phyloP scores from a whole-genome alignment of 2,797 vertebrate species.

The Gambusia yucatana region DNA sequence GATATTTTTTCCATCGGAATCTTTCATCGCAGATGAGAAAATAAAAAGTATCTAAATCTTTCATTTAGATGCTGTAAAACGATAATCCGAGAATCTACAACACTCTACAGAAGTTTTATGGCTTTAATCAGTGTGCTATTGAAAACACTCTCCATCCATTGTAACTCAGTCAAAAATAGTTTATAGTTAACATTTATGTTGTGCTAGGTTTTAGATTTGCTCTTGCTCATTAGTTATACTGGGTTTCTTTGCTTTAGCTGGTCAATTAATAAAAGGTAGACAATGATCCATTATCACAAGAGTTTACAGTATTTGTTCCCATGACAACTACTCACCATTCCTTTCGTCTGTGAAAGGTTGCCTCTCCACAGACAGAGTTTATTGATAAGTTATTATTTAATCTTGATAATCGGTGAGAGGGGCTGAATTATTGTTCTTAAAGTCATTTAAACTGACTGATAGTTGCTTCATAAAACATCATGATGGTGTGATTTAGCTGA shows the following conservation, averaged over 20 bases:
- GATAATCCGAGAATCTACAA: neutral
- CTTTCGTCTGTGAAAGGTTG: neutral
- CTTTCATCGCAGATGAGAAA: neutral
- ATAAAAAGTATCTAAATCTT: neutral
- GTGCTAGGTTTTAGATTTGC: neutral
- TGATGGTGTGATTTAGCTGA: conserved; percentile 22
- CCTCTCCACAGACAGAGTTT: neutral
- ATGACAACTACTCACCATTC: neutral
- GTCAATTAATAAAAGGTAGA: neutral
- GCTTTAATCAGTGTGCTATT: neutral
- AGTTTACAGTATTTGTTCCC: neutral
- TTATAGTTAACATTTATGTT: neutral
- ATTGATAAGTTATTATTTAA: neutral
- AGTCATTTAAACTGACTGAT: neutral
- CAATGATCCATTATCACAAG: neutral
- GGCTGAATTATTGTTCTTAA: neutral
- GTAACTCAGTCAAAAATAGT: neutral
- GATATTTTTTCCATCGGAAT: neutral
- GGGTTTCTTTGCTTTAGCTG: neutral
- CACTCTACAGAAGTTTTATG: neutral
- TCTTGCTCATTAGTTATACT: neutral
- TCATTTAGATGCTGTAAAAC: neutral
- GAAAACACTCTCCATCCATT: neutral
- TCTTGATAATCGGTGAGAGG: neutral
- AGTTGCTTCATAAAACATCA: neutral